These are phyloP conservation scores for Spodoptera exigua DNA, from an alignment of 2,888 invertebrate species.

Conservation along the genomic window DNA sequence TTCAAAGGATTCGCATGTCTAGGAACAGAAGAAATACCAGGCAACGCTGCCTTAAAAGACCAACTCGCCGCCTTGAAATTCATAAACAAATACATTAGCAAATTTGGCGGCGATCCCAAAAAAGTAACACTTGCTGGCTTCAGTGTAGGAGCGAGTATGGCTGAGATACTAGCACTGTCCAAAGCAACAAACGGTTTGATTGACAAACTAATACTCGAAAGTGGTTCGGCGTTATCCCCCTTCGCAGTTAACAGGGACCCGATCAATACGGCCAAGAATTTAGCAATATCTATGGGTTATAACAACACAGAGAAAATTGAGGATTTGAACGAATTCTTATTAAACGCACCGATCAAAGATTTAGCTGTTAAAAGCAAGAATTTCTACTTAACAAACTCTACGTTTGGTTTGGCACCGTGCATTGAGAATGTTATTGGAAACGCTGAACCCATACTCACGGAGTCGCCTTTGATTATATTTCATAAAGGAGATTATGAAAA, in stretches of 20 bases:
- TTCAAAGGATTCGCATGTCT: conserved; percentile 92
- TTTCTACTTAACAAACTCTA: conserved; percentile 79
- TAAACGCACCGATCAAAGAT: conserved; percentile 67
- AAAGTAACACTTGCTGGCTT: conserved; percentile 95
- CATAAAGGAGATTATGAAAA: conserved; percentile 70
- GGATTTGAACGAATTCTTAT: conserved; percentile 79
- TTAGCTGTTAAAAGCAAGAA: conserved; percentile 75
- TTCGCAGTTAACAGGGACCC: conserved; percentile 81
- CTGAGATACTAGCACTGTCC: conserved; percentile 76
- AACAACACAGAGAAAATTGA: conserved; percentile 75
- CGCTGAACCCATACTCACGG: conserved; percentile 75
- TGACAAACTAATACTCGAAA: conserved; percentile 80
- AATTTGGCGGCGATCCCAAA: conserved; percentile 94
- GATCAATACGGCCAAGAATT: conserved; percentile 77
- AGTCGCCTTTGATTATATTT: conserved; percentile 77
- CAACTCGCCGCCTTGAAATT: conserved; percentile 94
- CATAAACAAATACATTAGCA: conserved; percentile 92
- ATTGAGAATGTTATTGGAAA: conserved; percentile 73
- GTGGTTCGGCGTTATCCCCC: conserved; percentile 80
- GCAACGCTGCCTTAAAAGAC: conserved; percentile 96
- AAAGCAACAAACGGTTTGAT: conserved; percentile 76
- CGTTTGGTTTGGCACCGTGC: conserved; percentile 84
- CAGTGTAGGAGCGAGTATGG: conserved; percentile 92
- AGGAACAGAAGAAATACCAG: conserved; percentile 90
- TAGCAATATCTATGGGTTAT: conserved; percentile 78